These are phyloP conservation scores for Myotis planiceps DNA, from an alignment of 2,797 vertebrate species.

Conservation along the genomic window DNA sequence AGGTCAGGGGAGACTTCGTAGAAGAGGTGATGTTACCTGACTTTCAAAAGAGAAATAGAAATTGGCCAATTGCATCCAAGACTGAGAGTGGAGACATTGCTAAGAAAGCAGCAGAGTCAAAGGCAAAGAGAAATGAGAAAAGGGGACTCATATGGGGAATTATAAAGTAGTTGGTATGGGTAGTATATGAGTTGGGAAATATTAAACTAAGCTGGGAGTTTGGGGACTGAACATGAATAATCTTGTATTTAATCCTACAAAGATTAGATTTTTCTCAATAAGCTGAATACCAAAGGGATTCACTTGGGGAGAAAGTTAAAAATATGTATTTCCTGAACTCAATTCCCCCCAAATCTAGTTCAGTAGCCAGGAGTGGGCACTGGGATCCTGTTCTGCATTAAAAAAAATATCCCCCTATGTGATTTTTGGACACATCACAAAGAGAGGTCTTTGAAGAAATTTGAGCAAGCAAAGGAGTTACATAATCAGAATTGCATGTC, in stretches of 20 bases:
- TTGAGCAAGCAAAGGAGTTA: constrained; percentile 36
- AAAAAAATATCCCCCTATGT: background rate
- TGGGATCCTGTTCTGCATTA: background rate
- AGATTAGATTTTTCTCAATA: constrained; percentile 16
- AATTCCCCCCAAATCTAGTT: background rate
- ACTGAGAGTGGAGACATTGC: background rate
- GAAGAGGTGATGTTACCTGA: background rate
- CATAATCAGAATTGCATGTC: constrained; percentile 47
- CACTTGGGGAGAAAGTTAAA: background rate
- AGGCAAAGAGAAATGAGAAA: background rate
- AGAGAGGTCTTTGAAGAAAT: constrained; percentile 53
- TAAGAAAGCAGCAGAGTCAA: background rate
- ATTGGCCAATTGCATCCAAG: background rate
- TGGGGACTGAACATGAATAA: background rate
- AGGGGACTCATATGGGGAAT: background rate
- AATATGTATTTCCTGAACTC: background rate
- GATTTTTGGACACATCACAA: constrained; percentile 58
- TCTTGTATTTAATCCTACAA: background rate
- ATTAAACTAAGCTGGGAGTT: background rate
- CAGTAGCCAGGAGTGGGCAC: background rate
- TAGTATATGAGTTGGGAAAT: background rate
- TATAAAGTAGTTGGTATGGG: background rate
- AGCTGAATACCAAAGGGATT: background rate
- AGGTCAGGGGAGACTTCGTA: background rate
- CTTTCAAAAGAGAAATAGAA: background rate